Evolutionary conservation across 30 jellyfish, hydroid and myxozoan genomes (phyloP).

Genomic region (Aurelia aurita complex sp. Pacific): DNA sequence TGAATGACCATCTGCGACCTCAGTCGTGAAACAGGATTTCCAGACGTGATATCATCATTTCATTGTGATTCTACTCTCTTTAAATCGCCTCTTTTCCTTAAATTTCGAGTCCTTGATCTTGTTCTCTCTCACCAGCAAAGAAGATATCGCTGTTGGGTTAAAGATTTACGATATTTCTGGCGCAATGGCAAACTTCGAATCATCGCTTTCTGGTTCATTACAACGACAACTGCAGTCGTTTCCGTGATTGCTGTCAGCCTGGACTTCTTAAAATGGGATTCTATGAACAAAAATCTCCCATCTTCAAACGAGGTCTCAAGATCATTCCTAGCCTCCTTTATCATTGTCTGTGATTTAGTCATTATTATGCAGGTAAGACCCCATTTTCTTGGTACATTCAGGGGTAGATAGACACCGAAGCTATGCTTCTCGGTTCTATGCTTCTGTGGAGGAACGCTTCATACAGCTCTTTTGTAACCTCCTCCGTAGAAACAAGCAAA

Average conservation of each 20-base stretch:
- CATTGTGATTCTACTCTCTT: too few relatives aligned
- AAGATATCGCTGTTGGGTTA: slow-evolving; percentile 51
- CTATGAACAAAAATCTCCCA: slow-evolving; percentile 15
- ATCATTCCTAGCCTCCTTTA: slow-evolving; percentile 59
- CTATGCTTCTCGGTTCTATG: too few relatives aligned
- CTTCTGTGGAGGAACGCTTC: too few relatives aligned
- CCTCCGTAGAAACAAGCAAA: too few relatives aligned
- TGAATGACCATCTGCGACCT: too few relatives aligned
- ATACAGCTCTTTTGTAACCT: too few relatives aligned
- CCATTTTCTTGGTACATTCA: too few relatives aligned
- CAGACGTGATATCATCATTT: too few relatives aligned
- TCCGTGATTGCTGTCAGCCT: slow-evolving; percentile 35
- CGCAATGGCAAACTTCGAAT: slow-evolving; percentile 12
- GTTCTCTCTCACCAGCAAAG: slow-evolving; percentile 38
- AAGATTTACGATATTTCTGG: slow-evolving; percentile 38
- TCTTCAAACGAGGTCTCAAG: slow-evolving; percentile 66
- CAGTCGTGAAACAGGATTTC: too few relatives aligned
- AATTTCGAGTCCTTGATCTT: too few relatives aligned
- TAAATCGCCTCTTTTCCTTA: too few relatives aligned
- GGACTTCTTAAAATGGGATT: slow-evolving; percentile 57
- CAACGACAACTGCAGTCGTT: slow-evolving; percentile 10
- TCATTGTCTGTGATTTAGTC: slow-evolving; percentile 33
- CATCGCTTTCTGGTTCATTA: slow-evolving; percentile 31
- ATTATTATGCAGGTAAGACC: slow-evolving; percentile 63
- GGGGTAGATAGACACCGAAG: too few relatives aligned